phyloP scores from a whole-genome alignment of 2,888 invertebrate species.

The Chydorus sphaericus region DNA sequence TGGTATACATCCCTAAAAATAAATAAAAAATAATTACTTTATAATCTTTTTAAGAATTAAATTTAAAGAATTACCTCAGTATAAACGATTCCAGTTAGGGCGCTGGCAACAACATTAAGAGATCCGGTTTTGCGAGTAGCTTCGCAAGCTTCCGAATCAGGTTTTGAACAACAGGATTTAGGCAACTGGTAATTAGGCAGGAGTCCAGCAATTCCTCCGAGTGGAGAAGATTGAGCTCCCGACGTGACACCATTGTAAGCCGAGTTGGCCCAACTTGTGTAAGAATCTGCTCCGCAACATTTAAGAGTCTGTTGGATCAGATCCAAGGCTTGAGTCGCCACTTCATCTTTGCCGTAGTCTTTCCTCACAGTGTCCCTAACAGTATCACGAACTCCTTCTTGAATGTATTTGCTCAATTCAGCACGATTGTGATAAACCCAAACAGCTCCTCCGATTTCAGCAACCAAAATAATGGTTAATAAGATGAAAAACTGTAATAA shows the following conservation, averaged over 20 bases:
- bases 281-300: slow-evolving; percentile 62
- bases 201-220: slow-evolving; percentile 36
- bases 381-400: slow-evolving; percentile 43
- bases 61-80: not conserved
- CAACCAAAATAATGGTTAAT: slow-evolving; percentile 57
- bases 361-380: slow-evolving; percentile 46
- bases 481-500: slow-evolving; percentile 69
- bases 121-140: slow-evolving; percentile 34
- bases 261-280: slow-evolving; percentile 55
- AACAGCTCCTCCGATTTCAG: slow-evolving; percentile 59
- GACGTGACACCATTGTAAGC: slow-evolving; percentile 31
- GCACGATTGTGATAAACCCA: slow-evolving; percentile 60
- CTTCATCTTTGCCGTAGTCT: slow-evolving; percentile 39
- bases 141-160: slow-evolving; percentile 35
- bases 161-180: slow-evolving; percentile 41
- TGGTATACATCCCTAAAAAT: too few species aligned
- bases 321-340: slow-evolving; percentile 46
- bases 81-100: slow-evolving; percentile 37
- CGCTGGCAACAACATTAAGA: slow-evolving; percentile 31
- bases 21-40: not conserved
- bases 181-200: slow-evolving; percentile 39
- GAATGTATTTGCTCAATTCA: slow-evolving; percentile 46
- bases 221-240: slow-evolving; percentile 25
- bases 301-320: slow-evolving; percentile 48
- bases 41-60: not conserved